Evolutionary conservation across 2,113 vertebrate genomes (phyloP), one percentile per base, ranked within the genome.

Genomic region (Odobenus rosmarus): DNA sequence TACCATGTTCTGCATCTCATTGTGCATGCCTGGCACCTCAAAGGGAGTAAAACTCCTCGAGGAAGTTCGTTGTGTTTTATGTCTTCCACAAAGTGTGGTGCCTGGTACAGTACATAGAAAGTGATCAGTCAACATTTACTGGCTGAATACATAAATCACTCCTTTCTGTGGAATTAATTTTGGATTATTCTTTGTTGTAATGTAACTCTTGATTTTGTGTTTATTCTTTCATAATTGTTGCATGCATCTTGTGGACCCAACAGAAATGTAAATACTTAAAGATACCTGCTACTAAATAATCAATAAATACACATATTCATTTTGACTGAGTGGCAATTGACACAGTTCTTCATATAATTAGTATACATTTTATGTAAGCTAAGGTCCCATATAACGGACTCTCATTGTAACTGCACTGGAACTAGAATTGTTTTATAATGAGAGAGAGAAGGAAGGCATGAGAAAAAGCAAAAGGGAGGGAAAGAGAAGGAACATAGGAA

Each of bases 61-160:
- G 12, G 49, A 42, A 19, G 13, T 1, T n/a, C 12, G 2, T 1
- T 15, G 11, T 61, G 16, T 76, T 21, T 6, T n/a, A 0, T n/a
- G 2, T n/a, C 39, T 80, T 10, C 11, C 2, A 31, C 69, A 67
- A 1, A 12, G 28, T 15, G 13, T 24, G 11, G 28, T 4, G 10
- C 1, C 39, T 81, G 36, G 6, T 16, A 26, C 4, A 24, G 3
- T 9, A 26, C 7, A 31, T 1, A 51, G n/a, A 18, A 77, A 2
- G 12, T 33, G 4, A n/a, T 49, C 36, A 23, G 24, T 55, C 49
- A 80, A 7, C 39, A 67, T 76, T 84, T 33, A 67, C 31, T 53
- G 21, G 79, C 36, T 24, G n/a, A 51, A 71, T 51, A 42, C 18
- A 42, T 28, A 33, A 61, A 55, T 12, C 61, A 16, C 10, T 39